These are phyloP conservation scores for Phalera bucephala DNA, from an alignment of 2,888 invertebrate species.

Conservation along the genomic window DNA sequence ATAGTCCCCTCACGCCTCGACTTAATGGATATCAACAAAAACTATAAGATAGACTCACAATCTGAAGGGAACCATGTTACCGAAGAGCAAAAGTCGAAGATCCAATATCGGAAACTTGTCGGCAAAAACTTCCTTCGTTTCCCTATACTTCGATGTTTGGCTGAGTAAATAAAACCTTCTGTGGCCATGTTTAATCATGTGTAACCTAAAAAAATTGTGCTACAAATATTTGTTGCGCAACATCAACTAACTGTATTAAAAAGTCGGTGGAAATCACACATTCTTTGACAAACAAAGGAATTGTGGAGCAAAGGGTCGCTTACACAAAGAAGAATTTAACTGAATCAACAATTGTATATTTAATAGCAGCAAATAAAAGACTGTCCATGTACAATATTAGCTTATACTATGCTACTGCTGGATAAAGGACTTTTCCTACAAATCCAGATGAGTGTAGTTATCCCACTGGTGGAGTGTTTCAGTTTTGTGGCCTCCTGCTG, in stretches of 20 bases:
- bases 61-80: neutral
- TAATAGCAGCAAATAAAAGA: neutral
- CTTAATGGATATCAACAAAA: slow-evolving; percentile 44
- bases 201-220: slow-evolving; percentile 5
- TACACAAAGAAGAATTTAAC: neutral
- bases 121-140: slow-evolving; percentile 25
- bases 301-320: neutral
- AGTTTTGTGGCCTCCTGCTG: too few relatives aligned
- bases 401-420: too few relatives aligned
- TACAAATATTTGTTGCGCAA: slow-evolving; percentile 1
- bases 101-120: slow-evolving; percentile 6
- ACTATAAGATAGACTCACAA: slow-evolving; percentile 6
- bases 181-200: slow-evolving; percentile 29
- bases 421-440: too few relatives aligned
- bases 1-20: slow-evolving; percentile 43
- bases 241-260: slow-evolving; percentile 1
- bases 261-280: neutral
- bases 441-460: too few relatives aligned
- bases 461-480: too few relatives aligned
- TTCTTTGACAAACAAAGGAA: neutral
- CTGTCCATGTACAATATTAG: too few relatives aligned
- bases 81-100: neutral
- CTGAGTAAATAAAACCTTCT: slow-evolving; percentile 31
- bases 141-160: slow-evolving; percentile 25
- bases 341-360: neutral